These are phyloP conservation scores for Ommatoiulus sabulosus DNA, from an alignment of 2,888 invertebrate genomes.

Conservation along the genomic window DNA sequence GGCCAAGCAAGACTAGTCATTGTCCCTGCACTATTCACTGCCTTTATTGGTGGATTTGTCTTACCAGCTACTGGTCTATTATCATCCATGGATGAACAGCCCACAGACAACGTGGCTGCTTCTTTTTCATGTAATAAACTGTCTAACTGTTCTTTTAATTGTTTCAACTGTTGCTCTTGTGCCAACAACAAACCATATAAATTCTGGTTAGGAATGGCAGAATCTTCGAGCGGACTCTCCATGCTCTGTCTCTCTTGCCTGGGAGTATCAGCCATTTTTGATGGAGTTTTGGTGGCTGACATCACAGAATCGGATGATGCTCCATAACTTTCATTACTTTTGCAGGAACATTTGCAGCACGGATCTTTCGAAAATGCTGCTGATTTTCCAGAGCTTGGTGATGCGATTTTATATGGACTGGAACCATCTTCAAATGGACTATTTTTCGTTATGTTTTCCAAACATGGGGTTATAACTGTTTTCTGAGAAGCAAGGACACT, in stretches of 20 bases:
- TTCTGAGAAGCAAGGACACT: neutral
- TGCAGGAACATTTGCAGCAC: neutral
- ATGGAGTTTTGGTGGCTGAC: neutral
- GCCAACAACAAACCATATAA: conserved; percentile 24
- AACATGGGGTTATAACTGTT: neutral
- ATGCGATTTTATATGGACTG: neutral
- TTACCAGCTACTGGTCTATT: neutral
- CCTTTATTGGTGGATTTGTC: neutral
- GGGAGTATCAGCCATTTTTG: neutral
- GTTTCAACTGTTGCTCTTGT: conserved; percentile 50
- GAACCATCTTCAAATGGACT: neutral
- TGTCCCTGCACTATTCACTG: conserved; percentile 17
- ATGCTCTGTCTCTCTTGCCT: neutral
- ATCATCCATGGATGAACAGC: neutral
- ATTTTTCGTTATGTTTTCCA: neutral
- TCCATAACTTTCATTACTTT: neutral
- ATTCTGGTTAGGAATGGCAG: neutral
- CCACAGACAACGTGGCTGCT: neutral
- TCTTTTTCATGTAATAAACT: conserved; percentile 42
- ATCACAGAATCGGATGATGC: neutral
- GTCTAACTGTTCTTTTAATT: conserved; percentile 45
- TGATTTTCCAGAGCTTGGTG: neutral
- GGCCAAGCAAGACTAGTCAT: conserved; percentile 56
- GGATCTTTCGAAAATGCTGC: neutral
- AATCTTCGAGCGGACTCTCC: neutral